These are phyloP conservation scores for Drosophila lutescens DNA, from an alignment of 2,888 invertebrate species.

Conservation along the genomic window DNA sequence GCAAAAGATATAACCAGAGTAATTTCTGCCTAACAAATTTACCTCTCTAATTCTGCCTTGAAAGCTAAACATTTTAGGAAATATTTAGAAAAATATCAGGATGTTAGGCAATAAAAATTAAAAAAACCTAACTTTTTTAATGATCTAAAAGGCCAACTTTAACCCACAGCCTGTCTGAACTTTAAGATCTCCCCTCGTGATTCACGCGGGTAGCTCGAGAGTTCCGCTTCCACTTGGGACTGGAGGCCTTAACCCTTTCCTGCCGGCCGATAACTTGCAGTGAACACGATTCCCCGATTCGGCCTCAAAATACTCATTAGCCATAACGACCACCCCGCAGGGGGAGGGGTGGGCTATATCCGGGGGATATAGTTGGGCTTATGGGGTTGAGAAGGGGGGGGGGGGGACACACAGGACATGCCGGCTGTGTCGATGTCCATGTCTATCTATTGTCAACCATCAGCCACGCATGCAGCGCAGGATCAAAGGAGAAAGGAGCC, in stretches of 20 bases:
- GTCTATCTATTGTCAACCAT: conserved; percentile 54
- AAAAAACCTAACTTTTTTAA: too few species aligned
- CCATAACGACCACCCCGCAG: conserved; percentile 63
- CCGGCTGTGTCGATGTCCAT: conserved; percentile 42
- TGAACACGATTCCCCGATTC: conserved; percentile 32
- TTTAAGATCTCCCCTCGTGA: neutral
- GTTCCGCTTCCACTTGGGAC: conserved; percentile 10
- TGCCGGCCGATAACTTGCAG: conserved; percentile 19
- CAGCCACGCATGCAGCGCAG: conserved; percentile 54
- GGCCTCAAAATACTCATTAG: conserved; percentile 72
- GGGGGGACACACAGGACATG: conserved; percentile 15
- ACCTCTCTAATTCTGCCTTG: neutral
- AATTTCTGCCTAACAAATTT: neutral
- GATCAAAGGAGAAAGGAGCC: conserved; percentile 54
- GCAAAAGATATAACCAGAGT: too few species aligned
- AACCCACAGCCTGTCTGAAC: neutral
- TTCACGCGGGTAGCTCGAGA: conserved; percentile 7
- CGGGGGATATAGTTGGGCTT: neutral
- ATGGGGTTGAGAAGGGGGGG: neutral
- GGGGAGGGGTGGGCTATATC: conserved; percentile 7
- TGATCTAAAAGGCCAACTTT: too few species aligned
- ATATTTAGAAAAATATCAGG: too few species aligned
- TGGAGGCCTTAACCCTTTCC: conserved; percentile 4
- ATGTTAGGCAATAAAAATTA: too few species aligned
- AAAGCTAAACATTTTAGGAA: too few species aligned